These are phyloP conservation scores for Hydrochoerus hydrochaeris DNA, from an alignment of 2,113 vertebrate genomes.

Conservation along the genomic window DNA sequence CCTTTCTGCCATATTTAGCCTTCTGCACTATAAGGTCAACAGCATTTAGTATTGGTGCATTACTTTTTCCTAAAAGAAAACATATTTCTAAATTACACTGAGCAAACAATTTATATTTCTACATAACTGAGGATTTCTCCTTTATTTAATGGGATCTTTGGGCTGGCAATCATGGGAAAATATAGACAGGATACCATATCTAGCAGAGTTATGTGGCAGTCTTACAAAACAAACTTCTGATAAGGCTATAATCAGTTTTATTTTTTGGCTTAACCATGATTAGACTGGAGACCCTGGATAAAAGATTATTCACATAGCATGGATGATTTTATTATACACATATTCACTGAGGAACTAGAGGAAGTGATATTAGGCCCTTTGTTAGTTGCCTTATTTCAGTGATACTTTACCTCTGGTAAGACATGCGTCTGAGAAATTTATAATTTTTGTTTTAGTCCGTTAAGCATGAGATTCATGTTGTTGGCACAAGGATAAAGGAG, in stretches of 20 bases:
- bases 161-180: slow-evolving; percentile 70
- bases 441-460: background rate
- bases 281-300: slow-evolving; percentile 82
- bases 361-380: background rate
- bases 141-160: slow-evolving; percentile 83
- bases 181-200: slow-evolving; percentile 83
- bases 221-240: slow-evolving; percentile 84
- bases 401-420: background rate
- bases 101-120: slow-evolving; percentile 76
- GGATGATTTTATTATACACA: slow-evolving; percentile 75
- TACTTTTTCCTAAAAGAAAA: slow-evolving; percentile 69
- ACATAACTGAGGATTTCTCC: slow-evolving; percentile 79
- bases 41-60: slow-evolving; percentile 18
- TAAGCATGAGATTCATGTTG: background rate
- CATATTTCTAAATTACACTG: slow-evolving; percentile 68
- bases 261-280: slow-evolving; percentile 77
- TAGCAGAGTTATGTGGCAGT: slow-evolving; percentile 81
- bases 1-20: slow-evolving; percentile 42
- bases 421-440: background rate
- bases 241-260: slow-evolving; percentile 77
- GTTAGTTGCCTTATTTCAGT: slow-evolving; percentile 33
- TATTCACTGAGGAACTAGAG: background rate
- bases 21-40: slow-evolving; percentile 10
- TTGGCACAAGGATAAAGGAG: background rate
- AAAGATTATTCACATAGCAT: slow-evolving; percentile 78